phyloP scores from a whole-genome alignment of 1,140 invertebrate genomes.

The Gryon sp. region DNA sequence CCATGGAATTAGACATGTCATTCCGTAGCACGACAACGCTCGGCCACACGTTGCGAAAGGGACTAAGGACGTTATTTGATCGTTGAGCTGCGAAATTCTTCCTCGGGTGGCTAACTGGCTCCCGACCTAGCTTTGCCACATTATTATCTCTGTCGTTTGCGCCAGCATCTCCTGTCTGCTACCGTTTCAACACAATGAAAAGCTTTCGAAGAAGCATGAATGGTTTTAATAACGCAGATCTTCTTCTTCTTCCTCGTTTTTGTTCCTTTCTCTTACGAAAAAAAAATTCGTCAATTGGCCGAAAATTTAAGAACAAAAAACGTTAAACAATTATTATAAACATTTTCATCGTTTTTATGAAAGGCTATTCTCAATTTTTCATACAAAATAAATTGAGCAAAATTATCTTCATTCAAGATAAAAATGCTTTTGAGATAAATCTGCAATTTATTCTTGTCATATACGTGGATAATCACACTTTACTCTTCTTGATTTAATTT shows the following conservation, averaged over 20 bases:
- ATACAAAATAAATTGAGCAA: too few species aligned
- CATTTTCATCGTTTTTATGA: too few species aligned
- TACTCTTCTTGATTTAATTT: too few species aligned
- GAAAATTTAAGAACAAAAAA: too few species aligned
- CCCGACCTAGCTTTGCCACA: conserved; percentile 60
- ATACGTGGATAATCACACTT: too few species aligned
- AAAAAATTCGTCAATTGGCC: conserved; percentile 52
- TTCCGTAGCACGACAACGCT: conserved; percentile 63
- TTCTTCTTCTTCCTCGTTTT: neutral
- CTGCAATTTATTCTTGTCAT: too few species aligned
- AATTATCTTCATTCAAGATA: too few species aligned
- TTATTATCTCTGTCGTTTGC: conserved; percentile 6
- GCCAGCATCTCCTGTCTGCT: conserved; percentile 1
- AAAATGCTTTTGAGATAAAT: too few species aligned
- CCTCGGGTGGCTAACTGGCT: conserved; percentile 61
- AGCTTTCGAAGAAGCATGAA: neutral
- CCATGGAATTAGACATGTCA: conserved; percentile 33
- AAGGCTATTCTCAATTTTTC: too few species aligned
- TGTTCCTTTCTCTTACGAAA: conserved; percentile 14
- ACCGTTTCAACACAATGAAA: neutral
- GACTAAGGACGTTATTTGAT: conserved; percentile 47
- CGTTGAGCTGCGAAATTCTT: conserved; percentile 63
- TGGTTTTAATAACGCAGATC: conserved; percentile 3
- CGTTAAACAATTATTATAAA: too few species aligned
- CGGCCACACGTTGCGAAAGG: conserved; percentile 59